These are phyloP conservation scores for Drosophila ananassae DNA, from an alignment of 1,140 invertebrate genomes.

Conservation along the genomic window DNA sequence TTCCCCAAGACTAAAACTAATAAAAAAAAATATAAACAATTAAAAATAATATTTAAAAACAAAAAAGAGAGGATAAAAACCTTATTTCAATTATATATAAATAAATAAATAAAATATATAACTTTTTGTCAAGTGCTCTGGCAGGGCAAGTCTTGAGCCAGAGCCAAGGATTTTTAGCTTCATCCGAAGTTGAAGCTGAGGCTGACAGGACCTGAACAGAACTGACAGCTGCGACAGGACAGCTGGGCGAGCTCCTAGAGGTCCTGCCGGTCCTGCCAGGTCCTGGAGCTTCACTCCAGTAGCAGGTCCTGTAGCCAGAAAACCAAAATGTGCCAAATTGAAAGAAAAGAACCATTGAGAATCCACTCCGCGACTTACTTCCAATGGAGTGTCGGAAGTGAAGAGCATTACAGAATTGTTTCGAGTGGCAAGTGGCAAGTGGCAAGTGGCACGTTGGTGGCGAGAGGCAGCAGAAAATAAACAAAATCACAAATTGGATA, in stretches of 20 bases:
- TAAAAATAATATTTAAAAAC: too few relatives aligned
- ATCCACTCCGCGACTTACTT: constrained; percentile 1
- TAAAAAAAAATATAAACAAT: background rate
- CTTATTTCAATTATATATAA: too few relatives aligned
- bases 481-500: constrained; percentile 3
- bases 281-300: too few relatives aligned
- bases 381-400: background rate
- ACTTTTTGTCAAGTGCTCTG: constrained; percentile 6
- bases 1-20: too few relatives aligned
- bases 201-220: constrained; percentile 42
- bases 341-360: constrained; percentile 48
- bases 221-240: constrained; percentile 19
- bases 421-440: background rate
- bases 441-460: background rate
- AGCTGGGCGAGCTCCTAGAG: background rate
- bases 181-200: constrained; percentile 21
- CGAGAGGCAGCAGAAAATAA: background rate
- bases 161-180: constrained; percentile 1
- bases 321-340: constrained; percentile 41
- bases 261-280: background rate
- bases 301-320: background rate
- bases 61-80: too few relatives aligned
- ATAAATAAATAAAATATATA: background rate
- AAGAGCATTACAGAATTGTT: background rate
- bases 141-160: background rate